phyloP scores from a whole-genome alignment of 1,140 invertebrate genomes.

The Danaus melanippus region DNA sequence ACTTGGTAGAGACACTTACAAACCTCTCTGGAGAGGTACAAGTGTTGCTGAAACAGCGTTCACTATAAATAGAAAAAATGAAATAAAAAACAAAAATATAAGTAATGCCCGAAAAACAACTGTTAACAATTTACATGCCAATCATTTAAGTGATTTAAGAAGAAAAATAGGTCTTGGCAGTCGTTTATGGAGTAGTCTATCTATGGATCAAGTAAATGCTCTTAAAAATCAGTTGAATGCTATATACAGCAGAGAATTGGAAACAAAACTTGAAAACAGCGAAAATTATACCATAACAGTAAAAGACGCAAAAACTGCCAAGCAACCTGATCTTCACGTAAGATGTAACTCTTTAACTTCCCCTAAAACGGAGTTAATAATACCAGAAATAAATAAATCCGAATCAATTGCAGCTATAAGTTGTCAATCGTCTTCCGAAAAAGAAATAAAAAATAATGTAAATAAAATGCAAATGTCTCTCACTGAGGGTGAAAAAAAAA shows the following conservation, averaged over 20 bases:
- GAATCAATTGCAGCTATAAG: conserved; percentile 73
- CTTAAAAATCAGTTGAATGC: conserved; percentile 87
- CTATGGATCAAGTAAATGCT: conserved; percentile 86
- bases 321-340: conserved; percentile 75
- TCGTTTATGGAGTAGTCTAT: conserved; percentile 86
- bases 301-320: conserved; percentile 50
- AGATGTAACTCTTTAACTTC: conserved; percentile 77
- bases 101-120: conserved; percentile 26
- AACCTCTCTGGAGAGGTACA: conserved; percentile 86
- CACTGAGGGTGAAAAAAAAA: conserved; percentile 81
- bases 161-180: conserved; percentile 78
- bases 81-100: conserved; percentile 25
- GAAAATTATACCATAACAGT: conserved; percentile 76
- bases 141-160: conserved; percentile 47
- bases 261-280: conserved; percentile 49
- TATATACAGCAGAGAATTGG: conserved; percentile 80
- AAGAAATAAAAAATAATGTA: conserved; percentile 67
- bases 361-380: conserved; percentile 29
- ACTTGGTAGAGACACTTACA: conserved; percentile 79
- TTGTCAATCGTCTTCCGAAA: conserved; percentile 51
- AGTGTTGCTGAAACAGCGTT: conserved; percentile 84
- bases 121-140: conserved; percentile 33
- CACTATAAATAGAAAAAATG: conserved; percentile 74
- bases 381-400: conserved; percentile 62
- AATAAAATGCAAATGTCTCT: conserved; percentile 69